Conservation (phyloP, 2,113 vertebrate genomes). For the Menidia beryllina region DNA sequence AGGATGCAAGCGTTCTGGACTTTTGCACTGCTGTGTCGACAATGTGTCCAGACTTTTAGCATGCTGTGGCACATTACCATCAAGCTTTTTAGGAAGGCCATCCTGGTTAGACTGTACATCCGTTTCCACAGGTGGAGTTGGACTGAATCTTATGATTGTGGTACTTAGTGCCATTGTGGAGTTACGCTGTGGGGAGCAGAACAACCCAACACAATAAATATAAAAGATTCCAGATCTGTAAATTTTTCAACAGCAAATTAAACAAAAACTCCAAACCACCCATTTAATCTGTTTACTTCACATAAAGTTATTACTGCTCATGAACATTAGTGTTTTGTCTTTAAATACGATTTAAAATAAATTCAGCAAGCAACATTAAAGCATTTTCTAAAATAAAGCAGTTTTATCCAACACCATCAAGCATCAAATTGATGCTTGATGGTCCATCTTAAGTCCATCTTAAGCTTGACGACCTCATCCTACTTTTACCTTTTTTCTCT, state of each 20-base stretch:
- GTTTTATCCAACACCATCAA: no score
- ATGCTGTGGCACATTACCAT: conserved; percentile 47
- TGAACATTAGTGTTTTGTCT: no score
- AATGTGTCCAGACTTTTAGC: conserved; percentile 70
- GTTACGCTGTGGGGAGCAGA: conserved; percentile 79
- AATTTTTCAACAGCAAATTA: background rate
- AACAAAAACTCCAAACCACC: background rate
- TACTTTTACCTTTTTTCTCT: conserved; percentile 78
- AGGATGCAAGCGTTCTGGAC: conserved; percentile 31
- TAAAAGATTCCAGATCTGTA: rapidly evolving
- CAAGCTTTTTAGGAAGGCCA: conserved; percentile 29
- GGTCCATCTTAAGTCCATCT: background rate
- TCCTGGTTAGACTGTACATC: conserved; percentile 41
- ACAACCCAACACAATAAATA: background rate
- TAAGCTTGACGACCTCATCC: background rate
- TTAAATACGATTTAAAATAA: no score
- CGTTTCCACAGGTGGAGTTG: conserved; percentile 80
- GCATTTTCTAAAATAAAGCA: no score
- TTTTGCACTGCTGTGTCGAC: conserved; percentile 49
- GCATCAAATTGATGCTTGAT: no score
- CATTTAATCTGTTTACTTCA: background rate
- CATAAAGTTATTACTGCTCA: background rate
- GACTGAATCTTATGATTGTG: conserved; percentile 90
- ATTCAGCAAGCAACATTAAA: no score
- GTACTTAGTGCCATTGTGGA: conserved; percentile 87